A percentile compares a stretch with the other conserved stretches of the same genome.
Conservation (phyloP, 2,888 invertebrate genomes). For the Chymomyza fuscimana region DNA sequence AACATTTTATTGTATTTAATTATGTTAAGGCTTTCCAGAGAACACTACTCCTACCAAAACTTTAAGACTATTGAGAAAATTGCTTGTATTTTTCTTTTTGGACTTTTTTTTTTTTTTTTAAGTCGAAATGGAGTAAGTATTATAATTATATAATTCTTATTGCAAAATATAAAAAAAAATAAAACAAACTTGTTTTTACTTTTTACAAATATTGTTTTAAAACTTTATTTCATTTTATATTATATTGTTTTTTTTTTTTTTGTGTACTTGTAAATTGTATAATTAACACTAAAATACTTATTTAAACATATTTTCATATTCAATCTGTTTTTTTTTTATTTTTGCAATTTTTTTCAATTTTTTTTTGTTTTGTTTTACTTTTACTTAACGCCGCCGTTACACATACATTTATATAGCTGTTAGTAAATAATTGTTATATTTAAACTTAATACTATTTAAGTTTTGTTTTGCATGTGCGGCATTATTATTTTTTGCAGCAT, state of each 20-base stretch:
- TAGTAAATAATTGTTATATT: conserved; percentile 23
- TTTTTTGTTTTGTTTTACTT: conserved; percentile 37
- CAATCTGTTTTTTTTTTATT: conserved; percentile 56
- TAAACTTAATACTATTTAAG: conserved; percentile 70
- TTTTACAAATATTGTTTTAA: conserved; percentile 79
- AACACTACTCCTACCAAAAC: no score
- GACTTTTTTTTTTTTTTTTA: no score
- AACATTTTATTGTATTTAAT: no score
- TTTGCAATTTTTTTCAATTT: conserved; percentile 29
- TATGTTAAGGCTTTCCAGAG: no score
- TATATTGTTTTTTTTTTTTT: conserved; percentile 60
- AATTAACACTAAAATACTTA: conserved; percentile 79
- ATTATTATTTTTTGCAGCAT: conserved; percentile 50
- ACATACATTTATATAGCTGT: conserved; percentile 54
- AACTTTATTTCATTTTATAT: conserved; percentile 78
- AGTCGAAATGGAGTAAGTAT: no score
- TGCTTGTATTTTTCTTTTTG: no score
- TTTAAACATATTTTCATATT: conserved; percentile 76
- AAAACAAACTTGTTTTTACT: conserved; percentile 50
- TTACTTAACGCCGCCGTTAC: conserved; percentile 53
- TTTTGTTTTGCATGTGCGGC: conserved; percentile 30
- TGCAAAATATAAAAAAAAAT: not conserved
- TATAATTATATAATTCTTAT: no score
- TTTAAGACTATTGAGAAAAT: no score
- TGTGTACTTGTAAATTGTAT: conserved; percentile 77